Evolutionary conservation across 2,113 vertebrate species (phyloP).

Genomic region (Bungarus multicinctus): DNA sequence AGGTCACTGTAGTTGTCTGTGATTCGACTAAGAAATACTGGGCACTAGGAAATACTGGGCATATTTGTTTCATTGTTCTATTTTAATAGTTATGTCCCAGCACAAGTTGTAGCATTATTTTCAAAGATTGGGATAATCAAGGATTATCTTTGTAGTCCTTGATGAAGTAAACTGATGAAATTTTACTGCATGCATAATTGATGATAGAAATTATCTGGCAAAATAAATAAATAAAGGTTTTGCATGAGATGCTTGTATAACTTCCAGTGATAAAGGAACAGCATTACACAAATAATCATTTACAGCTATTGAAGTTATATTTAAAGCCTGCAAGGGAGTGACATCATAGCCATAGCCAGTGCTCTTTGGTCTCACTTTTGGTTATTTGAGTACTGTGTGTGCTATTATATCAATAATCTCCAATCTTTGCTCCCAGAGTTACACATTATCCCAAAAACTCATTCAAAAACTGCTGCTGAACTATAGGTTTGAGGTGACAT

Average conservation of each 20-base stretch:
- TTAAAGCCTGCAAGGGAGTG: neutral
- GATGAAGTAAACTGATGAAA: neutral
- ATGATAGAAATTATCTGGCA: neutral
- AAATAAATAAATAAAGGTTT: neutral
- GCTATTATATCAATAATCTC: neutral
- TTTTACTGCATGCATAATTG: neutral
- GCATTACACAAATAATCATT: neutral
- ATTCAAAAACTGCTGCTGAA: neutral
- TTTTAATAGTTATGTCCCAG: neutral
- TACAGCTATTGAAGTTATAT: neutral
- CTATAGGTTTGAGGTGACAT: neutral
- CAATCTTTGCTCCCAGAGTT: neutral
- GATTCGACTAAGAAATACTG: too few relatives aligned
- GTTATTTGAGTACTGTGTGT: neutral
- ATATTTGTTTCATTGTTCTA: too few relatives aligned
- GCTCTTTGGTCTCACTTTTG: neutral
- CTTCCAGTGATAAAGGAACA: neutral
- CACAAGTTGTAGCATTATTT: neutral
- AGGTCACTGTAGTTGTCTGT: too few relatives aligned
- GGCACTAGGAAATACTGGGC: too few relatives aligned
- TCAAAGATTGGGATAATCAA: neutral
- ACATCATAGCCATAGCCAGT: neutral
- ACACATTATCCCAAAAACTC: neutral
- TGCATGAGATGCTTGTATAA: neutral
- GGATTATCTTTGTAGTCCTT: neutral